Evolutionary conservation across 2,113 vertebrate genomes (phyloP), one percentile per base, ranked within the genome.

Genomic region (Willisornis vidua): DNA sequence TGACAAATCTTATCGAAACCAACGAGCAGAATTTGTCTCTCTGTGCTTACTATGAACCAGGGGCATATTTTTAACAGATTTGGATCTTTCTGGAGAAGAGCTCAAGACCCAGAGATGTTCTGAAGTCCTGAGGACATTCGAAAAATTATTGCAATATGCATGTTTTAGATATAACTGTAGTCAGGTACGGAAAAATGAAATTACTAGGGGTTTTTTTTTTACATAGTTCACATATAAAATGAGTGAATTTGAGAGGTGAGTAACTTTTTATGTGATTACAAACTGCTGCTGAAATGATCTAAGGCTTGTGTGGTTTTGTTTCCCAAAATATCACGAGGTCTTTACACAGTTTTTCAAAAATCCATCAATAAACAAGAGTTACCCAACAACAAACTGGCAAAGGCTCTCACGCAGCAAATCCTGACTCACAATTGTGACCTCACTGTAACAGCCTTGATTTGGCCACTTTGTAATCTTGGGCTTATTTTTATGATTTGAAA

Each of bases 401-500:
- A 91, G 51, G 24, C 54, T 46, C 31, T 73, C 37, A 18, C 3
- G 31, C 5, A 76, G 37, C 17, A 70, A 70, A 58, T 18, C 17
- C 33, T 37, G 18, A 15, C 25, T 71, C 61, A 11, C 23, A 41
- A 25, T 15, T 3, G 2, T 26, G 29, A 67, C 54, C 68, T 74
- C 26, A 9, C 39, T 55, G 63, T 11, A 74, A 51, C 10, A 29
- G 57, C 54, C 43, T 54, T 58, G 31, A 55, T 77, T 85, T 65
- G 26, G 35, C 48, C 15, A 9, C 63, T 93, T 67, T 67, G 19
- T 75, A 58, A 87, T 41, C 71, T 26, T 75, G 61, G 4, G 18
- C 39, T 94, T 76, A 76, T 66, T 79, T 41, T 93, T 88, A 71
- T 33, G 17, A 55, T 74, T 72, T 14, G 39, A 61, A 95, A 94